These are phyloP conservation scores for Mus spretus DNA, from an alignment of 2,797 vertebrate genomes.

Conservation along the genomic window DNA sequence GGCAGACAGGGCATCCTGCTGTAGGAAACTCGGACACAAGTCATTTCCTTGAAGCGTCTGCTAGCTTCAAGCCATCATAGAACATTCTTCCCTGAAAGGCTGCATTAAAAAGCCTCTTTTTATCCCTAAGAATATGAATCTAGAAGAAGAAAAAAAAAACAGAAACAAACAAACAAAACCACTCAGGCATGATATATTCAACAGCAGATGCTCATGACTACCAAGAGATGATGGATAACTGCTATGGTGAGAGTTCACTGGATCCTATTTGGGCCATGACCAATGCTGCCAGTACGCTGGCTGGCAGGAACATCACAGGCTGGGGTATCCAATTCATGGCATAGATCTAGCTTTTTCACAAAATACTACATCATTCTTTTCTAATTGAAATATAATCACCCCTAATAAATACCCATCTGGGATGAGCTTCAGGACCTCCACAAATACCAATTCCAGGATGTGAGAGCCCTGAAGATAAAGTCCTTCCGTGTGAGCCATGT, in stretches of 20 bases:
- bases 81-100: neutral
- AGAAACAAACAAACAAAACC: neutral
- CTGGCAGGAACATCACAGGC: neutral
- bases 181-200: neutral
- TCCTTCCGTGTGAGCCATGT: neutral
- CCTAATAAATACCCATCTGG: neutral
- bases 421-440: neutral
- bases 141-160: neutral
- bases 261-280: neutral
- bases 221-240: neutral
- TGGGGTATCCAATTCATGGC: neutral
- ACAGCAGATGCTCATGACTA: neutral
- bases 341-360: neutral
- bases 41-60: neutral
- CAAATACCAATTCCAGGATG: neutral
- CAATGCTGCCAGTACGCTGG: neutral
- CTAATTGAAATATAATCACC: neutral
- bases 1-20: neutral
- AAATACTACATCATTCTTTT: neutral
- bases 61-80: neutral
- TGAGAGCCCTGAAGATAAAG: neutral
- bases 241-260: neutral
- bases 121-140: neutral
- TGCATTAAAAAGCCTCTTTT: neutral
- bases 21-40: neutral